Percentiles rank a stretch among this genome's conserved stretches.
These are phyloP conservation scores for Chaetogeoica ovagalla DNA, from an alignment of 2,888 invertebrate genomes.

Conservation along the genomic window DNA sequence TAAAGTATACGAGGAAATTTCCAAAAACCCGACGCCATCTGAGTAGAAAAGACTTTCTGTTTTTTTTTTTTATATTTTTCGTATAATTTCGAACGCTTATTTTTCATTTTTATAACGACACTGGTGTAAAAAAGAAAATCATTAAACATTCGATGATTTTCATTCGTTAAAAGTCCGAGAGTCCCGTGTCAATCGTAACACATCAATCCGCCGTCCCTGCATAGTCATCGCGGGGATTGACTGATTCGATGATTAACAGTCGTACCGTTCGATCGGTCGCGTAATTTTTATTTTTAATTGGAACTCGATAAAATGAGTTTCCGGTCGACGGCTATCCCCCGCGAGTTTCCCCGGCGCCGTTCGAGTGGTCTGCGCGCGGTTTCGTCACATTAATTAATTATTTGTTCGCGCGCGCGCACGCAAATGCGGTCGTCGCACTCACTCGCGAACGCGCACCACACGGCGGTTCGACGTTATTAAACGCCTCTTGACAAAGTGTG, in stretches of 20 bases:
- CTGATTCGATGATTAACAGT: too few relatives aligned
- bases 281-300: constrained; percentile 30
- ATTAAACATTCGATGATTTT: too few relatives aligned
- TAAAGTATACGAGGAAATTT: too few relatives aligned
- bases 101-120: too few relatives aligned
- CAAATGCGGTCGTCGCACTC: too few relatives aligned
- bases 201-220: neutral
- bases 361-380: constrained; percentile 37
- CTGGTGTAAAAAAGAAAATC: too few relatives aligned
- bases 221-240: neutral
- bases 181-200: neutral
- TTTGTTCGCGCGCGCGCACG: neutral
- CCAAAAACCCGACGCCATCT: too few relatives aligned
- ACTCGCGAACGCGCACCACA: neutral
- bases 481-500: constrained; percentile 33
- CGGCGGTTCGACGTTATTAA: constrained; percentile 36
- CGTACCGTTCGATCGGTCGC: too few relatives aligned
- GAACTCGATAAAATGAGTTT: constrained; percentile 41
- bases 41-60: too few relatives aligned
- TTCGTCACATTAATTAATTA: constrained; percentile 33
- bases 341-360: neutral
- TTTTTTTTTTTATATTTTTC: too few relatives aligned
- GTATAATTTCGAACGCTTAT: too few relatives aligned
- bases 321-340: constrained; percentile 32
- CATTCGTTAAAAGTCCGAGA: too few relatives aligned